These are phyloP conservation scores for Oxyscelio sp. DNA, from an alignment of 2,888 invertebrate genomes.

Conservation along the genomic window DNA sequence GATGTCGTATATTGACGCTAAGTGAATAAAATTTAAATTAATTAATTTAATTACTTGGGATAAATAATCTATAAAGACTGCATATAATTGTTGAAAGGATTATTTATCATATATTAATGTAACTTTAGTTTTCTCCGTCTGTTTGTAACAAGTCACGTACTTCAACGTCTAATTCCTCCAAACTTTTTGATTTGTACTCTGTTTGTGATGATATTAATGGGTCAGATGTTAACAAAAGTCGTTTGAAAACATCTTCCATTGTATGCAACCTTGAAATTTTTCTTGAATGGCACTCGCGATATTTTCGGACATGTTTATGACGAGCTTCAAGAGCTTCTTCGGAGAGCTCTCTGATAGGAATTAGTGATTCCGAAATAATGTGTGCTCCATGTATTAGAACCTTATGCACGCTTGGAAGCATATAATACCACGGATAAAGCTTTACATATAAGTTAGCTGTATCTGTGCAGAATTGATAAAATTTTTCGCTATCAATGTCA, in stretches of 20 bases:
- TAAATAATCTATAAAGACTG: too few relatives aligned
- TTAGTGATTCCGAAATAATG: neutral
- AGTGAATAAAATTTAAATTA: too few relatives aligned
- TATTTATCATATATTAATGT: too few relatives aligned
- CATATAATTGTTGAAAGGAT: too few relatives aligned
- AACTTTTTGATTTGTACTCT: neutral
- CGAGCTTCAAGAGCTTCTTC: slow-evolving; percentile 29
- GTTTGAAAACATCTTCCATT: neutral
- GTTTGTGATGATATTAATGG: slow-evolving; percentile 7
- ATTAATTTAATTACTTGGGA: too few relatives aligned
- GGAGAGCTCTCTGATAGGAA: slow-evolving; percentile 21
- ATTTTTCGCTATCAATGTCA: neutral
- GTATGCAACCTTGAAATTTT: neutral
- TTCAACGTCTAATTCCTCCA: neutral
- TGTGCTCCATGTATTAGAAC: slow-evolving; percentile 34
- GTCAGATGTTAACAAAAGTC: slow-evolving; percentile 10
- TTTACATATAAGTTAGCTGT: slow-evolving; percentile 11
- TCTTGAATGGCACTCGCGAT: neutral
- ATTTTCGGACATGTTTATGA: slow-evolving; percentile 14
- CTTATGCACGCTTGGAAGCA: slow-evolving; percentile 36
- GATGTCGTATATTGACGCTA: too few relatives aligned
- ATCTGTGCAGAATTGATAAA: slow-evolving; percentile 10
- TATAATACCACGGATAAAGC: slow-evolving; percentile 20
- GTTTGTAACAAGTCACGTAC: neutral
- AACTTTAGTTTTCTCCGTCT: too few relatives aligned